These are phyloP conservation scores for Erpornis zantholeuca DNA, from an alignment of 2,113 vertebrate species.

Conservation along the genomic window DNA sequence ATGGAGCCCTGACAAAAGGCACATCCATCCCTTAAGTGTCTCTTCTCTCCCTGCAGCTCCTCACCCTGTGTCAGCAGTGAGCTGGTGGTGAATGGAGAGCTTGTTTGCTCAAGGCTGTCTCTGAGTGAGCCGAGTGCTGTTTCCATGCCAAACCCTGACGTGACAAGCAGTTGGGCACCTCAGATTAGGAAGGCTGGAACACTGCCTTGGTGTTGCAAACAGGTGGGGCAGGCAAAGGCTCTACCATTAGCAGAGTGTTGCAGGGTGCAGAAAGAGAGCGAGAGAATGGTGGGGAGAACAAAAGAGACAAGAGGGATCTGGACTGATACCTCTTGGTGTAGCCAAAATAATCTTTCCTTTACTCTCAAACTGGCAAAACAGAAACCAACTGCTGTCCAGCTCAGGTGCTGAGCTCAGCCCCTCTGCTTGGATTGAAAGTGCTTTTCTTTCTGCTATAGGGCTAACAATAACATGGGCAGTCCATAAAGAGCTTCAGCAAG, in stretches of 20 bases:
- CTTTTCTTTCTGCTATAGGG: not conserved
- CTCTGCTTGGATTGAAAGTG: not conserved
- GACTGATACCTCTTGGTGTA: not conserved
- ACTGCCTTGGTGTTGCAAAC: not conserved
- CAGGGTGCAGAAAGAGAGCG: not conserved
- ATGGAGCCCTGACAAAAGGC: not conserved
- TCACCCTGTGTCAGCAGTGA: not conserved
- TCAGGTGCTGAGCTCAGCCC: not conserved
- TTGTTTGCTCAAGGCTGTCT: constrained; percentile 39
- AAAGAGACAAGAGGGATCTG: not conserved
- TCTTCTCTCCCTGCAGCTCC: not conserved
- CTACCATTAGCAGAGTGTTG: not conserved
- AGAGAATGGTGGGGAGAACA: not conserved
- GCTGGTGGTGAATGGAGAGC: not conserved
- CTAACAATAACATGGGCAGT: not conserved
- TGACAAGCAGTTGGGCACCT: not conserved
- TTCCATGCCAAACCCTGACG: constrained; percentile 40
- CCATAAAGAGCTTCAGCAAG: not conserved
- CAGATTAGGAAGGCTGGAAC: not conserved
- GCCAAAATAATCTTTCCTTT: not conserved
- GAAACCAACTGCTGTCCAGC: not conserved
- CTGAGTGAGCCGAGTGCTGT: not conserved
- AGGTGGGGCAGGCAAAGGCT: not conserved
- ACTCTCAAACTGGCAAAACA: not conserved
- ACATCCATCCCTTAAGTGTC: accelerated